A percentile compares a stretch with the other conserved stretches of the same genome.
Evolutionary conservation across 2,113 vertebrate species (phyloP).

Genomic region (Panthera tigris): DNA sequence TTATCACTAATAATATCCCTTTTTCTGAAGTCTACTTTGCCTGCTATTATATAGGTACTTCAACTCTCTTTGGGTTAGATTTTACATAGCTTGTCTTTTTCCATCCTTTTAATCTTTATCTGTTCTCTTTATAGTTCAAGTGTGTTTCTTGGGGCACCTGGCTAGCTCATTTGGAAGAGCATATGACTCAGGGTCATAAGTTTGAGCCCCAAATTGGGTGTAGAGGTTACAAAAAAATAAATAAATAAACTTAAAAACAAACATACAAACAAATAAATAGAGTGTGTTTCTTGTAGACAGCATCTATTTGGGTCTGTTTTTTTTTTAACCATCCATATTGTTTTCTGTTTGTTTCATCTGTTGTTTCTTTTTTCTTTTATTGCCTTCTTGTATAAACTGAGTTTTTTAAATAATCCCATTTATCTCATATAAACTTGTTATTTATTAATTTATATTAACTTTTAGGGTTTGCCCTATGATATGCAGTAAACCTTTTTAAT

Average conservation of each 20-base stretch:
- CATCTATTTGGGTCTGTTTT: background rate
- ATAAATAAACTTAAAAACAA: too few species aligned
- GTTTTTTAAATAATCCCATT: background rate
- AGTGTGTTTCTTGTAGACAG: background rate
- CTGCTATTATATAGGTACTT: background rate
- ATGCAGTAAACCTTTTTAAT: background rate
- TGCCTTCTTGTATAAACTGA: background rate
- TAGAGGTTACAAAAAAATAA: too few species aligned
- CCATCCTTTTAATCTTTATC: background rate
- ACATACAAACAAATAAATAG: background rate
- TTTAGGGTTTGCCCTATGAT: background rate
- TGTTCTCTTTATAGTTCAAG: background rate
- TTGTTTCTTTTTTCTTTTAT: background rate
- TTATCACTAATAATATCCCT: background rate
- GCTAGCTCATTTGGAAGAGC: too few species aligned
- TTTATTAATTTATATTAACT: background rate
- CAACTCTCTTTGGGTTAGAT: background rate
- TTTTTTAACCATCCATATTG: background rate
- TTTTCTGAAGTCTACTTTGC: background rate
- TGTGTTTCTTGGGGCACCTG: background rate
- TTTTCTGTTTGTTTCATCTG: background rate
- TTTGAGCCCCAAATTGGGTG: too few species aligned
- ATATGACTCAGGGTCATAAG: too few species aligned
- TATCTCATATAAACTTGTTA: background rate
- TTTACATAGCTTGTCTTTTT: background rate